A percentile compares a stretch with the other conserved stretches of the same genome.
Conservation (phyloP, 2,888 invertebrate species). For the Acronicta psi region DNA sequence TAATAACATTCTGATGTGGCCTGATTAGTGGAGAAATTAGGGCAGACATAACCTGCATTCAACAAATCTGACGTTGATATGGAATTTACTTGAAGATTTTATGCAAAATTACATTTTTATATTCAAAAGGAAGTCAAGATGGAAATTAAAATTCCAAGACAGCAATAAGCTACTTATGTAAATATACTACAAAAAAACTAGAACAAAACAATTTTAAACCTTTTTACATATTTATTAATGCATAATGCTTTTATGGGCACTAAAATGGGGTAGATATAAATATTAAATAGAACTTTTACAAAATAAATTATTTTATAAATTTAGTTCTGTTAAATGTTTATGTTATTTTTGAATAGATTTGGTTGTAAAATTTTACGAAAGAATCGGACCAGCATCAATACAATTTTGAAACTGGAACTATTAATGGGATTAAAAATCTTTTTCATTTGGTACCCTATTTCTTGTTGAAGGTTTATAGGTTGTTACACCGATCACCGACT, state of each 20-base stretch:
- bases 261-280: neutral
- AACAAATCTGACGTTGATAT: neutral
- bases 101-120: neutral
- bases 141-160: neutral
- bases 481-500: too few relatives aligned
- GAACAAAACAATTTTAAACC: neutral
- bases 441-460: too few relatives aligned
- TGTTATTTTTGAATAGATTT: neutral
- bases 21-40: too few relatives aligned
- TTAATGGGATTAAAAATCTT: too few relatives aligned
- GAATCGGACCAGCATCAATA: too few relatives aligned
- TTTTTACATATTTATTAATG: neutral
- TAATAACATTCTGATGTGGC: neutral
- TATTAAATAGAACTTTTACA: too few relatives aligned
- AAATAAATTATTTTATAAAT: too few relatives aligned
- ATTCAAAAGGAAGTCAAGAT: neutral
- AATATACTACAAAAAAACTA: slow-evolving; percentile 1
- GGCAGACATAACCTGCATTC: neutral
- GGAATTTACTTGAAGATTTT: neutral
- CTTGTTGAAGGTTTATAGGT: too few relatives aligned
- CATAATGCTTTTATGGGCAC: neutral
- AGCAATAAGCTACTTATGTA: neutral
- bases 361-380: too few relatives aligned
- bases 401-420: too few relatives aligned
- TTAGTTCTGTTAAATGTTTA: neutral